Base-by-base conservation (phyloP, 92 coral and sea anemone genomes). In the Scolanthus callimorphus region DNA sequence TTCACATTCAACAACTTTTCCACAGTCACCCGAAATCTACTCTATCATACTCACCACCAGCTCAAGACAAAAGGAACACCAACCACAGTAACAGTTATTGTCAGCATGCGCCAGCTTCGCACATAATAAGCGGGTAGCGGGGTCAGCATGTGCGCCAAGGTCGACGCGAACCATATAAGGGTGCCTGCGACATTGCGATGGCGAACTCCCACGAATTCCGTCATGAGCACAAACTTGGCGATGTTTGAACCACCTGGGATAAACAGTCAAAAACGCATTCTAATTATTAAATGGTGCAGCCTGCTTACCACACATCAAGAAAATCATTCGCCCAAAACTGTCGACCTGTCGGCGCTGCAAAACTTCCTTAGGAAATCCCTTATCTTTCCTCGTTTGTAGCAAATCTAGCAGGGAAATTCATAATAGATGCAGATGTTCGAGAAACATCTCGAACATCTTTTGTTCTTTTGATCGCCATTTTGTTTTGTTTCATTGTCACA, bases 61-160 rank as follows among this genome's bases (percentile, higher is more conserved):
- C 60, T 76, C 19, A 73, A 55, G 9, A 57, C 60, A 24, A 71
- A 50, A 2, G 86, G 74, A 25, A 77, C 57, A 0, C 89, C 95
- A 19, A 55, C 25, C 2, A 52, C 49, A 37, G 89, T 75, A 13
- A 69, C 55, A 9, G 57, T 71, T 12, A 77, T 60, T 34, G 78
- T 76, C 53, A 86, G 38, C 34, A 59, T 61, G 38, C 79, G 61
- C 95, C 95, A 86, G 39, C 77, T 67, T 47, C 95, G 84, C 9
- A 86, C 73, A 46, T 65, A 77, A 63, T 81, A 86, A 15, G 88
- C 95, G 43, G 71, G 49, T 50, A 78, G 79, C 13, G 85, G 73
- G 17, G 78, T 51, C 27, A 56, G 29, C 51, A 79, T 69, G 62
- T 49, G 76, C 6, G 81, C 56, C 21, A 77, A 49, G 10, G 87